Percentiles rank a stretch among this genome's conserved stretches.
Conservation (phyloP, 2,113 vertebrate genomes). For the Paradisaea rubra region DNA sequence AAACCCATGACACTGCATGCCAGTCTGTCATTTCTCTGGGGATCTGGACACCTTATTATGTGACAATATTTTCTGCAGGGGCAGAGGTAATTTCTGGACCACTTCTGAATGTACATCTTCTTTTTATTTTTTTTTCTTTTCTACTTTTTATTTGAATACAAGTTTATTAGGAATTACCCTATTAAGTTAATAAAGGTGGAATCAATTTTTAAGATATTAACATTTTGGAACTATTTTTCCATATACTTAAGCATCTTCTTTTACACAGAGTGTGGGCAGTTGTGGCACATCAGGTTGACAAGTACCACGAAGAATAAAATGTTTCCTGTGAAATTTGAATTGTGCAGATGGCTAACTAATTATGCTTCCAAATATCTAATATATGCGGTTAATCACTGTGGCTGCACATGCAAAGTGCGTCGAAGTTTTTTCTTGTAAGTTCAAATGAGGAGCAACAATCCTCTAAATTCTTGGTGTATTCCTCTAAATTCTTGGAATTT, state of each 20-base stretch:
- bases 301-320: not conserved
- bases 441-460: not conserved
- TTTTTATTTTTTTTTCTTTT: not conserved
- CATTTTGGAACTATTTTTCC: not conserved
- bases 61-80: not conserved
- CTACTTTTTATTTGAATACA: not conserved
- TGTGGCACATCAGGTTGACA: not conserved
- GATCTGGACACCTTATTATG: not conserved
- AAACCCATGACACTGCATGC: not conserved
- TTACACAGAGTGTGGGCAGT: not conserved
- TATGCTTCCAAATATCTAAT: not conserved
- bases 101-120: not conserved
- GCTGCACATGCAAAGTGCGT: not conserved
- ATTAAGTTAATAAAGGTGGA: not conserved
- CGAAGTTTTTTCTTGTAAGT: not conserved
- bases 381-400: not conserved
- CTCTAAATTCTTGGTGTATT: not conserved
- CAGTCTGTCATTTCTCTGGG: not conserved
- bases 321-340: not conserved
- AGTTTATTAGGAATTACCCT: not conserved
- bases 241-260: not conserved
- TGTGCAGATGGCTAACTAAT: not conserved
- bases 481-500: not conserved
- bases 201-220: not conserved
- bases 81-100: not conserved